A percentile compares a stretch with the other conserved stretches of the same genome.
Conservation (phyloP, 2,888 invertebrate species). For the Caenorhabditis sp. region DNA sequence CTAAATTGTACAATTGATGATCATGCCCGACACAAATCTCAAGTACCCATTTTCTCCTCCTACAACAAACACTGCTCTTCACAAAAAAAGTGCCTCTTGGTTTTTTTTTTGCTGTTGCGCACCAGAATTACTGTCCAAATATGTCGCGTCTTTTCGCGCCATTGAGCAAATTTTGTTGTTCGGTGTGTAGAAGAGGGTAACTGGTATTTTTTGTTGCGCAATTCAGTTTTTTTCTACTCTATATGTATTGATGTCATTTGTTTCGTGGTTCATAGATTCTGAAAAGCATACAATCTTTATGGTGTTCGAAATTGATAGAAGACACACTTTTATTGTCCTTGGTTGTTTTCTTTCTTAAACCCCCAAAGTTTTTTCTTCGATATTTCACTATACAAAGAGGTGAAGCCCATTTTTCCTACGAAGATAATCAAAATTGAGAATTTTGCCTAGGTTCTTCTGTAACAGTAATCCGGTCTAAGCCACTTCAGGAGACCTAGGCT, state of each 20-base stretch:
- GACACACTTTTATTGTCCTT: too few species aligned
- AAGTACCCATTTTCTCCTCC: not conserved
- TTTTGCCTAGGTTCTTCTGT: too few species aligned
- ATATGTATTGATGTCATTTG: not conserved
- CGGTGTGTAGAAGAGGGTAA: not conserved
- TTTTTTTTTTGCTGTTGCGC: not conserved
- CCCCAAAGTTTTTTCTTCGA: too few species aligned
- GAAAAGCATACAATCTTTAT: not conserved
- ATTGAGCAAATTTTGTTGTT: constrained; percentile 1
- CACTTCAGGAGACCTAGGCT: too few species aligned
- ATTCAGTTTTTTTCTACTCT: not conserved
- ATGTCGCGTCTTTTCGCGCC: constrained; percentile 2
- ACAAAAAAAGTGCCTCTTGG: not conserved
- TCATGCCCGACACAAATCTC: not conserved
- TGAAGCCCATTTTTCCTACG: too few species aligned
- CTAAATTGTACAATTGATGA: not conserved
- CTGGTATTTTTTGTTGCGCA: not conserved
- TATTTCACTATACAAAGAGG: too few species aligned
- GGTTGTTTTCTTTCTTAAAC: too few species aligned
- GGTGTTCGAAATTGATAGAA: too few species aligned
- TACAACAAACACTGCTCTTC: not conserved
- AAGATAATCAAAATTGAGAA: too few species aligned
- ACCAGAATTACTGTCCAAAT: constrained; percentile 1
- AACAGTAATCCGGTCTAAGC: too few species aligned
- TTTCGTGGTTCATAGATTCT: not conserved